A percentile compares a stretch with the other conserved stretches of the same genome.
Evolutionary conservation across 2,888 invertebrate genomes (phyloP).

Genomic region (Cotesia congregata): DNA sequence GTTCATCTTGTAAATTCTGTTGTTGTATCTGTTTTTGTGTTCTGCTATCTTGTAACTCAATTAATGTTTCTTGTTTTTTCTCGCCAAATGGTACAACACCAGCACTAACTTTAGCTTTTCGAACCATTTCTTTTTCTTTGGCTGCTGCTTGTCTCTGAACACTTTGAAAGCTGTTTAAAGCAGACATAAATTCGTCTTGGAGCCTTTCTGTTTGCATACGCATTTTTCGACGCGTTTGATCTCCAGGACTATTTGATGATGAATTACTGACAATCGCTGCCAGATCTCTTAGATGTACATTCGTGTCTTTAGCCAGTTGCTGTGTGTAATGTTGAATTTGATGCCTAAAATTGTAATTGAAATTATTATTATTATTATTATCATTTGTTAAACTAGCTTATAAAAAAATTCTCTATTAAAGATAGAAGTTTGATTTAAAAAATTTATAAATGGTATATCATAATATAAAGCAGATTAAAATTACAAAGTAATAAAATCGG

Average conservation of each 20-base stretch:
- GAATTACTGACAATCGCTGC: constrained; percentile 74
- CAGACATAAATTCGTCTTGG: constrained; percentile 91
- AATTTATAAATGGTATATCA: too few species aligned
- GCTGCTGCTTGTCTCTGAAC: constrained; percentile 90
- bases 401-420: too few species aligned
- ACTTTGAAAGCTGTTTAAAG: constrained; percentile 88
- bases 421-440: too few species aligned
- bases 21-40: constrained; percentile 76
- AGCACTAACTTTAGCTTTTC: constrained; percentile 79
- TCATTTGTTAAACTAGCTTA: too few species aligned
- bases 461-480: too few species aligned
- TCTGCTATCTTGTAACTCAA: constrained; percentile 77
- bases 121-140: constrained; percentile 91
- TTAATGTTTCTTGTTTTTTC: constrained; percentile 72
- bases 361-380: too few species aligned
- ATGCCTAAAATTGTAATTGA: constrained; percentile 74
- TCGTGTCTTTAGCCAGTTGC: constrained; percentile 94
- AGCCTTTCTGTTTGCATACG: constrained; percentile 87
- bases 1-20: constrained; percentile 85
- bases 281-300: constrained; percentile 86
- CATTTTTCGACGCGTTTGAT: constrained; percentile 86
- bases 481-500: too few species aligned
- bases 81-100: constrained; percentile 74
- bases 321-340: constrained; percentile 96
- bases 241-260: constrained; percentile 73